These are phyloP conservation scores for Pterostichus niger DNA, from an alignment of 2,888 invertebrate species.

Conservation along the genomic window DNA sequence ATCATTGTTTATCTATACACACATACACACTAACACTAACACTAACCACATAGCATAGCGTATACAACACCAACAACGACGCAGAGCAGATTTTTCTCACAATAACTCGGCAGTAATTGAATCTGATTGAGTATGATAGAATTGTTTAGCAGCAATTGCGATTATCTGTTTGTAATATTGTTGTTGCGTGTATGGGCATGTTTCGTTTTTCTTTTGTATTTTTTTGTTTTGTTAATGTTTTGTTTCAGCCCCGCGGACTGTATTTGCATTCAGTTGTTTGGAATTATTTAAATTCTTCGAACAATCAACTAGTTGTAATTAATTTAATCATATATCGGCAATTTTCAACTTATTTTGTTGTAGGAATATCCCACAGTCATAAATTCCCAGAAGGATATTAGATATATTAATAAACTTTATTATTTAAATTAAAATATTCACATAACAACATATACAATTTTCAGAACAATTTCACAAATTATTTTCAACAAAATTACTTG, in stretches of 20 bases:
- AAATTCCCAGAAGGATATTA: slow-evolving; percentile 16
- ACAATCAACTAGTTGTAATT: slow-evolving; percentile 46
- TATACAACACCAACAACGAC: slow-evolving; percentile 17
- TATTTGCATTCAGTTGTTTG: slow-evolving; percentile 48
- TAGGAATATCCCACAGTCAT: slow-evolving; percentile 4
- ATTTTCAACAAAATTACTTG: too few relatives aligned
- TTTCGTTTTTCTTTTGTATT: slow-evolving; percentile 24
- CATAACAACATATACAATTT: neutral
- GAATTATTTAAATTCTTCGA: slow-evolving; percentile 40
- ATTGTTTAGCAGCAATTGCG: slow-evolving; percentile 49
- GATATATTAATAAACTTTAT: neutral
- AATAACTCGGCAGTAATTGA: slow-evolving; percentile 49
- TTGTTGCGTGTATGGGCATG: slow-evolving; percentile 43
- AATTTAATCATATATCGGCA: slow-evolving; percentile 44
- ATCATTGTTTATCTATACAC: slow-evolving; percentile 28
- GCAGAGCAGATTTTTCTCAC: slow-evolving; percentile 46
- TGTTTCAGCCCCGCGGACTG: slow-evolving; percentile 8
- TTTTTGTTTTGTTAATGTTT: slow-evolving; percentile 12
- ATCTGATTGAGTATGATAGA: slow-evolving; percentile 56
- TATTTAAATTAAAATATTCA: neutral
- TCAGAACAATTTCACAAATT: too few relatives aligned
- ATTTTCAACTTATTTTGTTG: slow-evolving; percentile 10
- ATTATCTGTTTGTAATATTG: slow-evolving; percentile 55
- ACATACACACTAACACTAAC: neutral
- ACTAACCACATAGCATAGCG: neutral